Base-by-base conservation (phyloP, 64 coral and sea anemone species). In the Anthopleura sola region DNA sequence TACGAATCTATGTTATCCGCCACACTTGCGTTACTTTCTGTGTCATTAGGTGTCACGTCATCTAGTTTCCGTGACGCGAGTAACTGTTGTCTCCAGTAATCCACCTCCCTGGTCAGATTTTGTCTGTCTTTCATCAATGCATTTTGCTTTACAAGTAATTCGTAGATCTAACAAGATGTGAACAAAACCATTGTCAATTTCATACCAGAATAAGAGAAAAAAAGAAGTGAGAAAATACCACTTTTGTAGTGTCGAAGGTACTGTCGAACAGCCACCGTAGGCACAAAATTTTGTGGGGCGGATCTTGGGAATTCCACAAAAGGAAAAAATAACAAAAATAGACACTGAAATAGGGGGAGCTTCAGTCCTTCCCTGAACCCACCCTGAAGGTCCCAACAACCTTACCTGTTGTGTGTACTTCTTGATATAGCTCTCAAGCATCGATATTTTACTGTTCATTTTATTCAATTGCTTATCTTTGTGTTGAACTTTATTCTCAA, bases 321-420 rank as follows among this genome's bases (percentile, higher is more conserved):
- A n/a, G n/a, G n/a, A n/a, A n/a, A n/a, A n/a, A n/a, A n/a, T n/a
- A n/a, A n/a, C n/a, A n/a, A n/a, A n/a, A n/a, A n/a, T n/a, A n/a
- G n/a, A n/a, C n/a, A n/a, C n/a, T n/a, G n/a, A n/a, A n/a, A n/a
- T n/a, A n/a, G n/a, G 50, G 50, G 50, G 50, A 12, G 14, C 50
- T 53, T 15, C 50, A 53, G 50, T 53, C 7, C 58, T 62, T 62
- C n/a, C 24, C 24, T 24, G 8, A 34, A 71, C 7, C 58, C n/a
- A 26, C n/a, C 24, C 24, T 24, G 8, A 34, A 71, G 11, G 66
- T 32, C 13, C 14, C 66, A 13, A 1, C n/a, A 3, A 6, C 14
- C 24, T 33, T 90, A 97, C 95, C 95, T 97, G 95, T 16, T 90
- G 87, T 39, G 93, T 82, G 75, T 90, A 79, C 68, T 93, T 97